phyloP scores from a whole-genome alignment of 2,797 vertebrate species.

The Cossypha caffra region DNA sequence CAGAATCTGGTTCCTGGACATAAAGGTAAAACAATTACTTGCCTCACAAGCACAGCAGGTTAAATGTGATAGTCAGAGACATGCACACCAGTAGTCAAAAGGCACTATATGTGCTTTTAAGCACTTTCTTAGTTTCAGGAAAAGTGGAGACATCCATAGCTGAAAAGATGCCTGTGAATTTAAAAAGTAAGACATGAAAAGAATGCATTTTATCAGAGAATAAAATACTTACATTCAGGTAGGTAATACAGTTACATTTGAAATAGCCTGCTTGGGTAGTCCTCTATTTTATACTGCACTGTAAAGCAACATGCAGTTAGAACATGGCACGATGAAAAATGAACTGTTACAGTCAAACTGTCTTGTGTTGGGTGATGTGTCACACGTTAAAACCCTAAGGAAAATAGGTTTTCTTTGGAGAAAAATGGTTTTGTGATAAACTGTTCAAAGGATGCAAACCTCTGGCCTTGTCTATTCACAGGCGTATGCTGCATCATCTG shows the following conservation, averaged over 20 bases:
- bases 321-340: not conserved
- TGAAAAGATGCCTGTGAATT: not conserved
- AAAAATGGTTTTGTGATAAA: not conserved
- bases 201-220: not conserved
- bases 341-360: not conserved
- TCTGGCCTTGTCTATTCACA: not conserved
- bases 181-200: not conserved
- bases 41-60: not conserved
- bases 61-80: not conserved
- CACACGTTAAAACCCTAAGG: not conserved
- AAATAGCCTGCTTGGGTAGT: not conserved
- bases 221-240: not conserved
- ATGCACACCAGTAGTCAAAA: not conserved
- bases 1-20: not conserved
- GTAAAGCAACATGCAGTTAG: not conserved
- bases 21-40: not conserved
- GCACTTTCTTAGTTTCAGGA: not conserved
- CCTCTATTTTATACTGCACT: not conserved
- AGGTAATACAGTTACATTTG: not conserved
- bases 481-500: not conserved
- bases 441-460: not conserved
- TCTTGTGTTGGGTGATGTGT: not conserved
- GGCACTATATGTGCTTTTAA: not conserved
- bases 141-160: not conserved
- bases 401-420: not conserved